A percentile compares a stretch with the other conserved stretches of the same genome.
Conservation (phyloP, 2,888 invertebrate species). For the Danaus chrysippus region DNA sequence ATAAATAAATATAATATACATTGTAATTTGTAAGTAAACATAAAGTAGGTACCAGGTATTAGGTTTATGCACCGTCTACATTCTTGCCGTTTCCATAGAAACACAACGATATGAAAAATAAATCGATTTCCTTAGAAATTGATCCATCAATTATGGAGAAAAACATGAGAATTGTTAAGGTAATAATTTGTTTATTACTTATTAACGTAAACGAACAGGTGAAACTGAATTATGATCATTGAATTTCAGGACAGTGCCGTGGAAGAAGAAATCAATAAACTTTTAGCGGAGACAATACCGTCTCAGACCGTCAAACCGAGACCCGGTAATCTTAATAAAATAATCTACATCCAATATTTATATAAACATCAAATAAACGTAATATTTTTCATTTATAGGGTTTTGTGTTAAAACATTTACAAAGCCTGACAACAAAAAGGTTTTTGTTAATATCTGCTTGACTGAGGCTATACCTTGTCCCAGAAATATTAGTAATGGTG, state of each 20-base stretch:
- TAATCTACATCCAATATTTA: conserved; percentile 5
- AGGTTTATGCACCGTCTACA: not conserved
- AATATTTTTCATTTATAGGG: conserved; percentile 69
- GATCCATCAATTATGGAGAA: conserved; percentile 80
- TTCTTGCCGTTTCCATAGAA: conserved; percentile 38
- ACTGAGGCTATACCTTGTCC: conserved; percentile 87
- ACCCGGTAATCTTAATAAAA: conserved; percentile 76
- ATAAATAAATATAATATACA: no score
- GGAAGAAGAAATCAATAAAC: conserved; percentile 80
- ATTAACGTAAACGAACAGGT: not conserved
- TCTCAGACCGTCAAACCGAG: conserved; percentile 82
- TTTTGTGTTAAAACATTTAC: conserved; percentile 88
- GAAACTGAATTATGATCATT: not conserved
- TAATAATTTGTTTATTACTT: conserved; percentile 37
- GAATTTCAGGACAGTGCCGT: conserved; percentile 69
- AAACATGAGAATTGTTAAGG: conserved; percentile 71
- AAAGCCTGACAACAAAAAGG: conserved; percentile 82
- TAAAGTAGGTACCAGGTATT: not conserved
- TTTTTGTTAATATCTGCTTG: conserved; percentile 92
- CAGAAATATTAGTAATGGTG: conserved; percentile 83
- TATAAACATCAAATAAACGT: not conserved
- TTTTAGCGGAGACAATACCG: conserved; percentile 75
- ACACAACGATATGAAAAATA: conserved; percentile 60
- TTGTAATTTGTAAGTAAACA: no score
- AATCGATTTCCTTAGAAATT: conserved; percentile 78